These are phyloP conservation scores for Oreochromis aureus DNA, from an alignment of 2,113 vertebrate genomes.

Conservation along the genomic window DNA sequence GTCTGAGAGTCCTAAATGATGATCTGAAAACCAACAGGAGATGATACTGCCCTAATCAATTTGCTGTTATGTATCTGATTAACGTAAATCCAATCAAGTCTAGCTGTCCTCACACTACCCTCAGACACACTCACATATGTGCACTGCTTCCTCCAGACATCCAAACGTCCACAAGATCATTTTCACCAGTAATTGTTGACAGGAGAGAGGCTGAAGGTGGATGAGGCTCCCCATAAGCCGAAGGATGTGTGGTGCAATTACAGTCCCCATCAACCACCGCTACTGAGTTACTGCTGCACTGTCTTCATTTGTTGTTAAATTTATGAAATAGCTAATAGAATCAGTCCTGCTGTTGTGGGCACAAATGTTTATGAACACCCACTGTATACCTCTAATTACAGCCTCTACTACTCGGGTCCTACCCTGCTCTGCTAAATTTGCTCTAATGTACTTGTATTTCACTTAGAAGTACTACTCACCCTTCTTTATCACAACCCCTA, in stretches of 20 bases:
- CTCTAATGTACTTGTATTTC: neutral
- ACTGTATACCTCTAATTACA: neutral
- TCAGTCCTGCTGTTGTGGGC: neutral
- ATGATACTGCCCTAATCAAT: neutral
- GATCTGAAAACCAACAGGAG: neutral
- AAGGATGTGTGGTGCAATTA: neutral
- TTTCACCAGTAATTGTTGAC: neutral
- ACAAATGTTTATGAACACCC: neutral
- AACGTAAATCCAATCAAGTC: neutral
- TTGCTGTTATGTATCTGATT: neutral
- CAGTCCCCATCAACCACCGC: neutral
- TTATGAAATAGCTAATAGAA: neutral
- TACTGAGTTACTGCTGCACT: neutral
- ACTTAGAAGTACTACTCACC: neutral
- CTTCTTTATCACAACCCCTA: neutral
- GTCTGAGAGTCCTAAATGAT: neutral
- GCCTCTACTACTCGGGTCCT: neutral
- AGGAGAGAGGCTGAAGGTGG: neutral
- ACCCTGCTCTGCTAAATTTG: neutral
- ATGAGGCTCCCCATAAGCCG: neutral
- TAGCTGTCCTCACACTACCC: neutral
- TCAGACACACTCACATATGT: neutral
- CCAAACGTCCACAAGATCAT: neutral
- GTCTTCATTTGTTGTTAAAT: neutral
- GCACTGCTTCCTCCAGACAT: neutral